A percentile compares a stretch with the other conserved stretches of the same genome.
These are phyloP conservation scores for Caenorhabditis imperialis DNA, from an alignment of 2,888 invertebrate genomes.

Conservation along the genomic window DNA sequence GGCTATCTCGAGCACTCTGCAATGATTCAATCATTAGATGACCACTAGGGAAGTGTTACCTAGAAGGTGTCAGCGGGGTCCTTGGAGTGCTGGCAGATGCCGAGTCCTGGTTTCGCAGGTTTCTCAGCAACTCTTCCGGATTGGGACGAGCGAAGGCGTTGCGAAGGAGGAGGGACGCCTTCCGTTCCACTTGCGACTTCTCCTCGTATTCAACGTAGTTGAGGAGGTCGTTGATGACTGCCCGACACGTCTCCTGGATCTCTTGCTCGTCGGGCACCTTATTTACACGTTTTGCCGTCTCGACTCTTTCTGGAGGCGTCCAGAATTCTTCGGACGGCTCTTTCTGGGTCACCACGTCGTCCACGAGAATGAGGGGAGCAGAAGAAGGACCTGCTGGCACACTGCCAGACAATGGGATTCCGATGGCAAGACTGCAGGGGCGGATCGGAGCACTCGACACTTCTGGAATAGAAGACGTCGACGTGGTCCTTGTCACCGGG, in stretches of 20 bases:
- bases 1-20: slow-evolving; percentile 58
- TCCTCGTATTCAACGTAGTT: slow-evolving; percentile 70
- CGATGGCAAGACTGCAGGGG: slow-evolving; percentile 54
- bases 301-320: slow-evolving; percentile 21
- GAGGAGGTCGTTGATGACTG: slow-evolving; percentile 66
- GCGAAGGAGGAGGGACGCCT: slow-evolving; percentile 60
- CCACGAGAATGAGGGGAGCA: slow-evolving; percentile 49
- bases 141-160: slow-evolving; percentile 42
- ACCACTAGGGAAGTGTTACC: too few relatives aligned
- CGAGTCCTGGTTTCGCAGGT: slow-evolving; percentile 7
- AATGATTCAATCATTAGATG: slow-evolving; percentile 5
- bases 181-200: slow-evolving; percentile 61
- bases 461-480: background rate
- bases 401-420: slow-evolving; percentile 45
- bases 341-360: background rate
- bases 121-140: slow-evolving; percentile 33
- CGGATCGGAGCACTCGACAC: slow-evolving; percentile 20
- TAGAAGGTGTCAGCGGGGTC: slow-evolving; percentile 60
- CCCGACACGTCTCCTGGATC: slow-evolving; percentile 46
- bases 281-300: slow-evolving; percentile 3
- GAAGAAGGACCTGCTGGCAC: slow-evolving; percentile 54
- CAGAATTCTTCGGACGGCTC: slow-evolving; percentile 3
- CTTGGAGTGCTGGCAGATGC: slow-evolving; percentile 16
- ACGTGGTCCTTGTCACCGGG: slow-evolving; percentile 4
- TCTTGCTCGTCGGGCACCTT: slow-evolving; percentile 29